Conservation (phyloP, 2,797 vertebrate genomes). For the Crenichthys baileyi region DNA sequence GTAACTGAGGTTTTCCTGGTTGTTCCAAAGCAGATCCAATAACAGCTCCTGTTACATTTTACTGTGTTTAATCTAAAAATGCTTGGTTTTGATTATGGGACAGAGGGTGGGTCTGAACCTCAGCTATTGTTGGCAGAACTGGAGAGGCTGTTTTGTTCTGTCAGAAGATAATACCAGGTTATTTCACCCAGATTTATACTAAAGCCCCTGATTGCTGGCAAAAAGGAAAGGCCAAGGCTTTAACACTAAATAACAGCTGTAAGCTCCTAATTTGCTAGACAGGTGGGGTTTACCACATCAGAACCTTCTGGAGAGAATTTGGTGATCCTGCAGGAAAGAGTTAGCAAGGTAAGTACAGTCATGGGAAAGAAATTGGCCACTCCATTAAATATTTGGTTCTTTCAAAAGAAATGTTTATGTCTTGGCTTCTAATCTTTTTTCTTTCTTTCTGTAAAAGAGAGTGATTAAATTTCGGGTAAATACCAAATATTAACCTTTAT, state of each 20-base stretch:
- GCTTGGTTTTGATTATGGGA: conserved; percentile 56
- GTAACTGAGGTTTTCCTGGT: neutral
- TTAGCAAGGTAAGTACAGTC: neutral
- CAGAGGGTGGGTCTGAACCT: conserved; percentile 8
- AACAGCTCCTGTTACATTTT: neutral
- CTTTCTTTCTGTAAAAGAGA: neutral
- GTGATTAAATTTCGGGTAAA: neutral
- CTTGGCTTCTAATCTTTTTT: neutral
- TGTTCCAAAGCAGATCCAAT: neutral
- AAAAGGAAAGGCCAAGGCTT: conserved; percentile 22
- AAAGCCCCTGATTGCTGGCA: conserved; percentile 47
- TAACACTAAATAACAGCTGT: conserved; percentile 12
- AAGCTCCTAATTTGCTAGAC: conserved; percentile 11
- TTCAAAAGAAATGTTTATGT: neutral
- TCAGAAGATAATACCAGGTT: conserved; percentile 54
- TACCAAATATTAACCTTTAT: neutral
- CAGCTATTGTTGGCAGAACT: conserved; percentile 27
- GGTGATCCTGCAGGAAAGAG: neutral
- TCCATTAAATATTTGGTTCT: no score
- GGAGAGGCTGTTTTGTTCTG: conserved; percentile 36
- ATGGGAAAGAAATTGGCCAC: neutral
- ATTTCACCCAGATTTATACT: conserved; percentile 22
- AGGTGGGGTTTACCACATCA: conserved; percentile 38
- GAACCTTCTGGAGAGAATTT: conserved; percentile 5
- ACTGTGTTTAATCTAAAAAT: conserved; percentile 1